phyloP scores from a whole-genome alignment of 2,113 vertebrate genomes.

The Pomatorhinus ruficollis region DNA sequence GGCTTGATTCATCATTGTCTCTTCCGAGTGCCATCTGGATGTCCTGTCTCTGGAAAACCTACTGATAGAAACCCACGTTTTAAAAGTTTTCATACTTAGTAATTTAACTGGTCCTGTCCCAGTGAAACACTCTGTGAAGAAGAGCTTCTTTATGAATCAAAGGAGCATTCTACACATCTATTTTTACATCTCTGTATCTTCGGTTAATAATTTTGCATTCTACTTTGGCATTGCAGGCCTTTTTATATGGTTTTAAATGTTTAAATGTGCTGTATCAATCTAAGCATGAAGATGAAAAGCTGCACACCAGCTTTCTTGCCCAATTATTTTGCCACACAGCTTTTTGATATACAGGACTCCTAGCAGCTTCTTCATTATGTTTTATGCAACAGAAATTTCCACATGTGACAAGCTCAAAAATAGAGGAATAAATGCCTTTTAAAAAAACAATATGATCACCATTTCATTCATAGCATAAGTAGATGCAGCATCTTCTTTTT shows the following conservation, averaged over 20 bases:
- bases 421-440: neutral
- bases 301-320: neutral
- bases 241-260: neutral
- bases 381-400: neutral
- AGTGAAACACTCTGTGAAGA: neutral
- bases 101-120: neutral
- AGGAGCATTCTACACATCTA: neutral
- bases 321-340: neutral
- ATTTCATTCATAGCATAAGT: neutral
- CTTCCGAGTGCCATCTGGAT: constrained; percentile 44
- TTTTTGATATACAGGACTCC: neutral
- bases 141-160: neutral
- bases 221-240: neutral
- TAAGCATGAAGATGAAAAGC: neutral
- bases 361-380: neutral
- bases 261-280: neutral
- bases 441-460: neutral
- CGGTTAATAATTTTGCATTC: neutral
- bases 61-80: neutral
- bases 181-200: neutral
- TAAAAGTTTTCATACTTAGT: neutral
- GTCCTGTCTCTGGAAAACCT: neutral
- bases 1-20: constrained; percentile 33
- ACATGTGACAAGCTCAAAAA: neutral
- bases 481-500: neutral